Base-by-base conservation (phyloP, 2,113 vertebrate species). In the Prunella himalayana region DNA sequence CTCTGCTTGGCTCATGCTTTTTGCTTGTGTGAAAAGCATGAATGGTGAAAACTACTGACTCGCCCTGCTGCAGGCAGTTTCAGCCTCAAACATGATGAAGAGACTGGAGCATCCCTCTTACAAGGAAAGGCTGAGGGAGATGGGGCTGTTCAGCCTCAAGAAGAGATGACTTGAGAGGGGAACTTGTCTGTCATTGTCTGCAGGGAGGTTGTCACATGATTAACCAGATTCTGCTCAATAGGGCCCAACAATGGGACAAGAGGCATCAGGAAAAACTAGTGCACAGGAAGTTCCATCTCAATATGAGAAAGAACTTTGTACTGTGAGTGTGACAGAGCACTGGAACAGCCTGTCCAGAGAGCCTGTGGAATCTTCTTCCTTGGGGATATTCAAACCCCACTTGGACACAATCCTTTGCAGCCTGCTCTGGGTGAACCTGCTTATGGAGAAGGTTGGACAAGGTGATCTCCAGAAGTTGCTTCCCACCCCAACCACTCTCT, bases 181-280 rank as follows among this genome's bases (percentile, higher is more conserved):
- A 60, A 7, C 45, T 51, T 60, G 17, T 44, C 33, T 68, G 45
- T 60, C 18, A 28, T 11, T 27, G 22, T 60, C 37, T 77, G 53
- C 33, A 51, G 22, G 21, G 63, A 44, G 33, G 11, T 4, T 50
- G 6, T 77, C 14, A 68, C 54, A 28, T 22, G 15, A 37, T 45
- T 11, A 2, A 15, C 22, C 12, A 18, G 10, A 15, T 59, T 77
- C 54, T 69, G 63, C 39, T 60, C 1, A 0, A 5, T 39, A 10
- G 10, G 51, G 28, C 28, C 25, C 33, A 53, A 18, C 39, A 69
- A 5, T 33, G 22, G 22, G 22, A 33, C 22, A 33, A 27, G 54
- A 68, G 22, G 33, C 72, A 51, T 45, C 37, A 22, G 45, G 18
- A 60, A 18, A 51, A 69, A 28, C 18, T 69, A 39, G 15, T 60